Percentiles rank a stretch among this genome's conserved stretches.
These are phyloP conservation scores for Carabus problematicus DNA, from an alignment of 2,888 invertebrate species.

Conservation along the genomic window DNA sequence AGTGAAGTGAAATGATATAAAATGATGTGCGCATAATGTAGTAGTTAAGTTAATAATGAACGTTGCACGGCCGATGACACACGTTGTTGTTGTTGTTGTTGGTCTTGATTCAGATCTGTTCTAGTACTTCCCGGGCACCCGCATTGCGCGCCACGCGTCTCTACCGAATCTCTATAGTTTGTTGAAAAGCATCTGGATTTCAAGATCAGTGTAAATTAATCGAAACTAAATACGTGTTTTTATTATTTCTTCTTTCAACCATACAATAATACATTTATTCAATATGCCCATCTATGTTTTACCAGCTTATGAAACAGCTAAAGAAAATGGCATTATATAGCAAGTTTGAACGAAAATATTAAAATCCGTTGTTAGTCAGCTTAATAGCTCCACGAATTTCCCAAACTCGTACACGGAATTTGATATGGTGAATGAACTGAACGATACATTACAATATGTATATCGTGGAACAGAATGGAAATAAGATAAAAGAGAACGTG, in stretches of 20 bases:
- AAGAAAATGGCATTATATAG: constrained; percentile 34
- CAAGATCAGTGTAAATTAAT: constrained; percentile 32
- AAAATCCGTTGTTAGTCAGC: too few relatives aligned
- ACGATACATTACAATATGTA: constrained; percentile 1
- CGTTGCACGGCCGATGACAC: too few relatives aligned
- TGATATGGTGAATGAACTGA: constrained; percentile 3
- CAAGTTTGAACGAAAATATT: constrained; percentile 27
- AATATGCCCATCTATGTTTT: constrained; percentile 45
- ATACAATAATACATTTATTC: constrained; percentile 56
- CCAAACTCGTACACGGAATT: constrained; percentile 29
- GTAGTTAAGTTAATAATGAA: too few relatives aligned
- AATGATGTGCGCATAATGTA: too few relatives aligned
- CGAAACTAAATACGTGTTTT: constrained; percentile 39
- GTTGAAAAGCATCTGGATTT: constrained; percentile 10
- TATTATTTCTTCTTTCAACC: constrained; percentile 49
- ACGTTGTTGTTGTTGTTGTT: too few relatives aligned
- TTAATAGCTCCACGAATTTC: too few relatives aligned
- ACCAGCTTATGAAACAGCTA: constrained; percentile 42
- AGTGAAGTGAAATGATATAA: too few relatives aligned
- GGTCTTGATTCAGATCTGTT: too few relatives aligned
- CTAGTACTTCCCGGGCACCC: background rate
- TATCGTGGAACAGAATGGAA: too few relatives aligned
- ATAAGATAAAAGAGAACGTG: too few relatives aligned
- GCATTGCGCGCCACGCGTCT: background rate
- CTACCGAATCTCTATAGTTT: background rate